phyloP scores from a whole-genome alignment of 2,113 vertebrate genomes.

The Dinomys branickii region DNA sequence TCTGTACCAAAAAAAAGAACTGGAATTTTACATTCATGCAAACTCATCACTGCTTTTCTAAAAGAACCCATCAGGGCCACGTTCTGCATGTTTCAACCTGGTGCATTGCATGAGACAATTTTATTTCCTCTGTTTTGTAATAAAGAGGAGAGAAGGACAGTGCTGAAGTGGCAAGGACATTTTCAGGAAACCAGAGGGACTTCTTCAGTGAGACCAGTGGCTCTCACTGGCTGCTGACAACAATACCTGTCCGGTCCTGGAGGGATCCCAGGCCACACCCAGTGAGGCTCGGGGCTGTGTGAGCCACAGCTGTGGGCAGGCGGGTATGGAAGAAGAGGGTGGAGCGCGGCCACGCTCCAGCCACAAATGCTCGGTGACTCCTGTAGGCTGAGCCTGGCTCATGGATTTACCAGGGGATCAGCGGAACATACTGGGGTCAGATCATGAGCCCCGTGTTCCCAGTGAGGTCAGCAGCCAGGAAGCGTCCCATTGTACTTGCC shows the following conservation, averaged over 20 bases:
- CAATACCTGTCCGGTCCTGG: neutral
- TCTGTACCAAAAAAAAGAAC: neutral
- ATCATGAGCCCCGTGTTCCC: neutral
- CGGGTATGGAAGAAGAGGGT: no score
- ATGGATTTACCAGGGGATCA: neutral
- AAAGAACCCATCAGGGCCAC: neutral
- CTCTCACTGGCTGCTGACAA: neutral
- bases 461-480: neutral
- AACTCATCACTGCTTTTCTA: neutral
- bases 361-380: no score
- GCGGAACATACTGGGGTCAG: neutral
- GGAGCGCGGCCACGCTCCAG: no score
- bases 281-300: neutral
- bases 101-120: neutral
- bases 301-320: neutral
- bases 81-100: neutral
- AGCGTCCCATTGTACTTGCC: neutral
- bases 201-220: neutral
- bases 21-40: neutral
- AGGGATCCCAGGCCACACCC: neutral
- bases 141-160: neutral
- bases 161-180: neutral
- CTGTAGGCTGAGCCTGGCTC: neutral
- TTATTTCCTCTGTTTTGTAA: neutral
- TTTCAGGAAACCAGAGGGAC: neutral